Evolutionary conservation across 2,113 vertebrate genomes (phyloP).

Genomic region (Sterna hirundo): DNA sequence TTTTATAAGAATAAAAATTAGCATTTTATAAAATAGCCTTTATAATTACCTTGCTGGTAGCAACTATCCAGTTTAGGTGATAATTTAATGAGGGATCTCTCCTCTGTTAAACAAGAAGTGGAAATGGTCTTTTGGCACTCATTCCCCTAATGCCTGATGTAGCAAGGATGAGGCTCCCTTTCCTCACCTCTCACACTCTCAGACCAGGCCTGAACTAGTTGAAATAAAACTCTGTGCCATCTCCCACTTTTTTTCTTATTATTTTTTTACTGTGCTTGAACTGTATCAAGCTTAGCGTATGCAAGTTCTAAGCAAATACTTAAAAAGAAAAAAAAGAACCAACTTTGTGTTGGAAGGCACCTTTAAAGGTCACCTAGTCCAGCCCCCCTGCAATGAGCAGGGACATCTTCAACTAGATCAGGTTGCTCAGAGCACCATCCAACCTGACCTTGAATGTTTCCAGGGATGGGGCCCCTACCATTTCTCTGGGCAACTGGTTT

Average conservation of each 20-base stretch:
- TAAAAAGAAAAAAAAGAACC: not conserved
- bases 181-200: not conserved
- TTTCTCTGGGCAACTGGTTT: not conserved
- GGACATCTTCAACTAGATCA: not conserved
- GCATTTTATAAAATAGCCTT: not conserved
- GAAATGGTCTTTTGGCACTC: not conserved
- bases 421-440: not conserved
- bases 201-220: not conserved
- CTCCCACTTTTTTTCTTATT: not conserved
- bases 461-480: not conserved
- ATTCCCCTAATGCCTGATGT: not conserved
- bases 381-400: too few species aligned
- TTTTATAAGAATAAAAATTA: not conserved
- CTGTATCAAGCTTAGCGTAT: not conserved
- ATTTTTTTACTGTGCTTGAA: not conserved
- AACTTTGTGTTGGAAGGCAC: not conserved
- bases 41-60: not conserved
- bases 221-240: not conserved
- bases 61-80: not conserved
- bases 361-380: not conserved
- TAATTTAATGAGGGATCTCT: not conserved
- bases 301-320: not conserved
- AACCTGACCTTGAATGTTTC: not conserved
- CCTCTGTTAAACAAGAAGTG: not conserved
- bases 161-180: not conserved